Conservation (phyloP, 2,888 invertebrate species). For the Plutella xylostella region DNA sequence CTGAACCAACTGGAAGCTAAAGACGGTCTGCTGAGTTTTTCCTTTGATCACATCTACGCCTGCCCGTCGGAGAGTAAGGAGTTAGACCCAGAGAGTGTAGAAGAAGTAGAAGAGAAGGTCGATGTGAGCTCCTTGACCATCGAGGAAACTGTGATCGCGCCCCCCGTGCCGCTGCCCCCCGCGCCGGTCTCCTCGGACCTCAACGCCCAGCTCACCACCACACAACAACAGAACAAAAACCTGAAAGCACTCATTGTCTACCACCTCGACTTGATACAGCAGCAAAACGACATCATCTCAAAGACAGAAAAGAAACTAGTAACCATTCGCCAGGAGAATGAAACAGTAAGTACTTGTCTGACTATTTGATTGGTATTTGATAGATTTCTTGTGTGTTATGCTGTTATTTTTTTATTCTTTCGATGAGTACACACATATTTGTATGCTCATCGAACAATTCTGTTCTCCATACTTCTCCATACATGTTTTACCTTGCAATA, state of each 20-base stretch:
- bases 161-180: neutral
- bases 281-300: conserved; percentile 86
- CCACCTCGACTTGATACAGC: conserved; percentile 90
- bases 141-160: conserved; percentile 27
- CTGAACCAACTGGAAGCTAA: conserved; percentile 56
- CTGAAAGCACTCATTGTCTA: conserved; percentile 83
- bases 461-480: neutral
- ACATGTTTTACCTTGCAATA: neutral
- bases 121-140: conserved; percentile 37
- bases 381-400: no score
- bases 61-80: conserved; percentile 63
- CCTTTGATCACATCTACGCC: conserved; percentile 81
- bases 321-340: conserved; percentile 80
- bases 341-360: conserved; percentile 70
- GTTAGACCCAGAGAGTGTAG: conserved; percentile 34
- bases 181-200: conserved; percentile 21
- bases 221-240: conserved; percentile 72
- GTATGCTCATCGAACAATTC: neutral
- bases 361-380: no score
- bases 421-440: neutral
- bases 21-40: conserved; percentile 70
- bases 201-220: conserved; percentile 42
- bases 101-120: conserved; percentile 53
- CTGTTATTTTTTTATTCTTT: no score
- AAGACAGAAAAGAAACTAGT: conserved; percentile 83